A percentile compares a stretch with the other conserved stretches of the same genome.
These are phyloP conservation scores for Mesorhabditis sp. DNA, from an alignment of 2,888 invertebrate genomes.

Conservation along the genomic window DNA sequence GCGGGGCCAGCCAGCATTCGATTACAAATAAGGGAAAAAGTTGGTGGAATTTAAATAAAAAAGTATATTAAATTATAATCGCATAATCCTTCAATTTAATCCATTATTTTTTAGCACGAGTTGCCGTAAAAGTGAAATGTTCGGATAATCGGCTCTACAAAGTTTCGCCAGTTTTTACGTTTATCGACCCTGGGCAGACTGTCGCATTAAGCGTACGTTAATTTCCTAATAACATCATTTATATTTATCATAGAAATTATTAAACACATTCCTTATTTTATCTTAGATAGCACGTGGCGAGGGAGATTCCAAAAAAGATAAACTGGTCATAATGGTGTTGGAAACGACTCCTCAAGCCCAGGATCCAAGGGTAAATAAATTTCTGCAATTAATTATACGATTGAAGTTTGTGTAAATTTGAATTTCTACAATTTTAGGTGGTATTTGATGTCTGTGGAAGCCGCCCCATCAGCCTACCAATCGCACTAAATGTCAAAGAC, in stretches of 20 bases:
- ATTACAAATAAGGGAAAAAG: slow-evolving; percentile 1
- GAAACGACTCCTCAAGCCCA: background rate
- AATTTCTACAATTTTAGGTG: background rate
- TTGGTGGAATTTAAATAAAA: background rate
- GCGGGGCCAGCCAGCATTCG: slow-evolving; percentile 3
- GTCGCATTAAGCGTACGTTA: background rate
- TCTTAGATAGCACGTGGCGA: background rate
- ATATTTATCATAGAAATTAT: background rate
- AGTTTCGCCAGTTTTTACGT: slow-evolving; percentile 5
- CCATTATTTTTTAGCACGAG: background rate
- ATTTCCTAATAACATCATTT: background rate
- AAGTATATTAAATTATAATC: no score
- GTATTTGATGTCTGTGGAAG: slow-evolving; percentile 2
- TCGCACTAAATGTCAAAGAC: background rate
- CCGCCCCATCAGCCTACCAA: background rate
- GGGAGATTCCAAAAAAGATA: background rate
- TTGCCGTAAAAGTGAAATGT: slow-evolving; percentile 1
- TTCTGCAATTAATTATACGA: background rate
- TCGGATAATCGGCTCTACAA: slow-evolving; percentile 4
- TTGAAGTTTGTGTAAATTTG: background rate
- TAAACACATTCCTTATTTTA: background rate
- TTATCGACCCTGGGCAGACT: slow-evolving; percentile 2
- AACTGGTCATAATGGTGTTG: slow-evolving; percentile 1
- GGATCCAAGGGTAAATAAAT: background rate
- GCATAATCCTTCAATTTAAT: no score